Conservation (phyloP, 2,888 invertebrate genomes). For the Synergus japonicus region DNA sequence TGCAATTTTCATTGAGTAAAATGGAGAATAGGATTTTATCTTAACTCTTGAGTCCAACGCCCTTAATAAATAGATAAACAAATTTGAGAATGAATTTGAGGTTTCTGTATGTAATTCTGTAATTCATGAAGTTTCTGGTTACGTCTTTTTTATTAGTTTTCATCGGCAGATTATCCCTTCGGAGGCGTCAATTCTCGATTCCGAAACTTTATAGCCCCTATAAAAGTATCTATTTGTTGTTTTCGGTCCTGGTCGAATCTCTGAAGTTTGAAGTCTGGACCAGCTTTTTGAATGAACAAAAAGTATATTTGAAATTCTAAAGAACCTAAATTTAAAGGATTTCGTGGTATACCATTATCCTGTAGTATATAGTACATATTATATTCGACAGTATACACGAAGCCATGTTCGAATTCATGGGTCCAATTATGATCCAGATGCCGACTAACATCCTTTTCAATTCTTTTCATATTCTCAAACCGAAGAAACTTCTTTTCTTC, state of each 20-base stretch:
- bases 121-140: not conserved
- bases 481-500: slow-evolving; percentile 14
- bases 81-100: not conserved
- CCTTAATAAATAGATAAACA: too few species aligned
- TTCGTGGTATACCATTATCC: slow-evolving; percentile 4
- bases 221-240: slow-evolving; percentile 74
- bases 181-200: slow-evolving; percentile 73
- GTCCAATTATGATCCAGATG: slow-evolving; percentile 63
- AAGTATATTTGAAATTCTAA: slow-evolving; percentile 48
- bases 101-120: not conserved
- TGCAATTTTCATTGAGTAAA: too few species aligned
- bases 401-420: slow-evolving; percentile 37
- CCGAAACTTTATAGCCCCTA: slow-evolving; percentile 69
- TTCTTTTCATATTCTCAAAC: slow-evolving; percentile 20
- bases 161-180: slow-evolving; percentile 75
- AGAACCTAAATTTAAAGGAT: slow-evolving; percentile 26
- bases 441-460: slow-evolving; percentile 56
- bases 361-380: not conserved
- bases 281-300: slow-evolving; percentile 62
- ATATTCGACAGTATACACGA: not conserved
- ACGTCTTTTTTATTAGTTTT: slow-evolving; percentile 70
- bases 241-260: slow-evolving; percentile 62
- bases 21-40: too few species aligned
- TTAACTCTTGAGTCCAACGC: too few species aligned
- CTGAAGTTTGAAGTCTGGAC: not conserved